These are phyloP conservation scores for Euborellia annulipes DNA, from an alignment of 1,140 invertebrate species.

Conservation along the genomic window DNA sequence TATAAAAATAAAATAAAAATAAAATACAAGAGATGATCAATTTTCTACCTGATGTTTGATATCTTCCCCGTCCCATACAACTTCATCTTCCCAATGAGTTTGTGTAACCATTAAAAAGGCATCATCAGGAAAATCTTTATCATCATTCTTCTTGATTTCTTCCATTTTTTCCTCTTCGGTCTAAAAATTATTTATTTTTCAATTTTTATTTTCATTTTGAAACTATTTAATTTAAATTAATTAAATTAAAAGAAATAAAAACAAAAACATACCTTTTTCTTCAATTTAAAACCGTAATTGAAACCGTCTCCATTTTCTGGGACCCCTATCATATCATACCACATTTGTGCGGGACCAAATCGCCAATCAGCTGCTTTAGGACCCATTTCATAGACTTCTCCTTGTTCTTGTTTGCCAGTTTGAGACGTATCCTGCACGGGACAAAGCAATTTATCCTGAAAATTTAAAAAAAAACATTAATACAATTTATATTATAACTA, in stretches of 20 bases:
- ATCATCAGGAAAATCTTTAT: slow-evolving; percentile 59
- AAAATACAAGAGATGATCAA: no score
- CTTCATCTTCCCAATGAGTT: slow-evolving; percentile 92
- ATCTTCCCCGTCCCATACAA: slow-evolving; percentile 96
- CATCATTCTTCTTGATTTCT: slow-evolving; percentile 13
- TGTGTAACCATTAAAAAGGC: slow-evolving; percentile 91
- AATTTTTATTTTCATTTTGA: no score
- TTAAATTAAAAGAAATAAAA: no score
- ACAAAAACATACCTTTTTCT: slow-evolving; percentile 40
- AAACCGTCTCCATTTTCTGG: slow-evolving; percentile 85
- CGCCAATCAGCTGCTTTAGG: slow-evolving; percentile 84
- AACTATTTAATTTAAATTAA: no score
- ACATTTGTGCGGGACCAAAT: slow-evolving; percentile 91
- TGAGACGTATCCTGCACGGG: slow-evolving; percentile 40
- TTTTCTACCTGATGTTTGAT: slow-evolving; percentile 83
- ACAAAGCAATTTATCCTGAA: slow-evolving; percentile 34
- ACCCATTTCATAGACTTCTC: slow-evolving; percentile 45
- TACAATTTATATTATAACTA: slow-evolving; percentile 2
- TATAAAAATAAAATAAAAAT: no score
- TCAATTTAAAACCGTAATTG: slow-evolving; percentile 86
- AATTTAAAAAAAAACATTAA: no score
- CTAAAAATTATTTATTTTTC: not conserved
- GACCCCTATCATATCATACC: slow-evolving; percentile 93
- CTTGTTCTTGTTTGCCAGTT: slow-evolving; percentile 35
- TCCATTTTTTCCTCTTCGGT: slow-evolving; percentile 25